These are phyloP conservation scores for Drosophila sproati DNA, from an alignment of 1,140 invertebrate genomes.

Conservation along the genomic window DNA sequence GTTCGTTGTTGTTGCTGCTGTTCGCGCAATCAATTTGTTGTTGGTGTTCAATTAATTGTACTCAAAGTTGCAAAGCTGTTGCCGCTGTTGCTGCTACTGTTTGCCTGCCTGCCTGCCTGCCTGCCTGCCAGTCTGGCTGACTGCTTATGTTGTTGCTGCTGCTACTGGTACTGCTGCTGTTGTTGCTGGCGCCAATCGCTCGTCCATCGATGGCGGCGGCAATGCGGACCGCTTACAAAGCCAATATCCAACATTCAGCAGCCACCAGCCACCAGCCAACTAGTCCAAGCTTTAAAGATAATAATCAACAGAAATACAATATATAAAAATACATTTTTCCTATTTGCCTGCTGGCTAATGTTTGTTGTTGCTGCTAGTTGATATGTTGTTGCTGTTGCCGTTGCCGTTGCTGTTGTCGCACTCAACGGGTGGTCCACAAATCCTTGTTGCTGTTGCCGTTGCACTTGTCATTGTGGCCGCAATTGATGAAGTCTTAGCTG, in stretches of 20 bases:
- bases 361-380: conserved; percentile 18
- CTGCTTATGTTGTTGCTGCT: conserved; percentile 13
- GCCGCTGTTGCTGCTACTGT: conserved; percentile 50
- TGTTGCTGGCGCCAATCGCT: conserved; percentile 57
- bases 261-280: conserved; percentile 6
- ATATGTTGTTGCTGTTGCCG: conserved; percentile 24
- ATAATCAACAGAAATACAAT: conserved; percentile 72
- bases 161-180: conserved; percentile 16
- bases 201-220: conserved; percentile 38
- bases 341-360: conserved; percentile 60
- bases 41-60: conserved; percentile 82
- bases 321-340: conserved; percentile 69
- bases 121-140: conserved; percentile 13
- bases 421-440: conserved; percentile 62
- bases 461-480: conserved; percentile 39
- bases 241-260: too few relatives aligned
- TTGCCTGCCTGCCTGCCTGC: conserved; percentile 29
- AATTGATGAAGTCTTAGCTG: conserved; percentile 22
- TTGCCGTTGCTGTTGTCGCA: conserved; percentile 17
- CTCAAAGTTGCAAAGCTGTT: conserved; percentile 61
- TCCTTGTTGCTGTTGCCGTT: conserved; percentile 25
- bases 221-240: conserved; percentile 52
- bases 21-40: conserved; percentile 82
- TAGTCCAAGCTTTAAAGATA: conserved; percentile 45
- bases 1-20: conserved; percentile 50